Percentiles rank a stretch among this genome's conserved stretches.
phyloP scores from a whole-genome alignment of 2,797 vertebrate species.

The Rachycentron canadum region DNA sequence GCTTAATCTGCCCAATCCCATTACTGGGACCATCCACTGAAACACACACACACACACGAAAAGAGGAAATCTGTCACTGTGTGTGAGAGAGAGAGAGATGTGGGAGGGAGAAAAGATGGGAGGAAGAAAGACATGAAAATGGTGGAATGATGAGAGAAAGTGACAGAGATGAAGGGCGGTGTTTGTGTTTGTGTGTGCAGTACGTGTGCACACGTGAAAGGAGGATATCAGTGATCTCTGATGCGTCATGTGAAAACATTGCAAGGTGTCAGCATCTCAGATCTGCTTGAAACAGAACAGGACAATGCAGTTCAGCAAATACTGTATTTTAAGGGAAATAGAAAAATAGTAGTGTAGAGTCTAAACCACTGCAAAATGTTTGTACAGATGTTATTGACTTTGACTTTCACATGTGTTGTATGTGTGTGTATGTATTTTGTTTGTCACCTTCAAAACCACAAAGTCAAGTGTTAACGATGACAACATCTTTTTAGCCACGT shows the following conservation, averaged over 20 bases:
- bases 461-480: not conserved
- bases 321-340: not conserved
- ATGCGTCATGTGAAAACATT: constrained; percentile 2
- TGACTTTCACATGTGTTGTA: not conserved
- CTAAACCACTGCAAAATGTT: not conserved
- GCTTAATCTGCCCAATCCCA: constrained; percentile 80
- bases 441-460: not conserved
- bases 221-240: constrained; percentile 11
- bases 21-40: constrained; percentile 70
- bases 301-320: constrained; percentile 1
- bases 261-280: not conserved
- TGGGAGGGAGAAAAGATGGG: constrained; percentile 22
- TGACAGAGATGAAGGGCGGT: constrained; percentile 6
- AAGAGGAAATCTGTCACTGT: constrained; percentile 50
- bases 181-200: constrained; percentile 10
- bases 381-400: not conserved
- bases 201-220: not conserved
- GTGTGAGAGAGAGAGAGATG: constrained; percentile 32
- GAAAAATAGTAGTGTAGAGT: not conserved
- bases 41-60: constrained; percentile 41
- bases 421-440: not conserved
- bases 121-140: constrained; percentile 18
- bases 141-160: not conserved
- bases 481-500: no score
- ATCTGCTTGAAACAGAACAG: not conserved